Evolutionary conservation across 2,113 vertebrate species (phyloP).

Genomic region (Microcebus jonahi): DNA sequence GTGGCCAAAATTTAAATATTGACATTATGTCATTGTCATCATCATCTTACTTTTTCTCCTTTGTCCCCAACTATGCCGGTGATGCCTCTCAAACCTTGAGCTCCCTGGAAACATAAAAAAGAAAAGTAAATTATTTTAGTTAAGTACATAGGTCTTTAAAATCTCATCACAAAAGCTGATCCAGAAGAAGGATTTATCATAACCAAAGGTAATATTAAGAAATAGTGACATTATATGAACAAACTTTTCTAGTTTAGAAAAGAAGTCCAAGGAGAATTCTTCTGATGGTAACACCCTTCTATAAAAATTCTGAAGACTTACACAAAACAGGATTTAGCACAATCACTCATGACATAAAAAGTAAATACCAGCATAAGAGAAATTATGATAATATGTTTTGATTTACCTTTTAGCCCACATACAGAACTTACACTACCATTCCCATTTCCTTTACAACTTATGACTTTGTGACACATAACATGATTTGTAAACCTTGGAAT

Average conservation of each 20-base stretch:
- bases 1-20: background rate
- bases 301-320: background rate
- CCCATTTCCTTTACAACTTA: background rate
- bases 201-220: background rate
- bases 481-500: background rate
- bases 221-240: background rate
- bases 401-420: background rate
- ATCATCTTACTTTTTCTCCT: slow-evolving; percentile 91
- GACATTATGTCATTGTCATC: background rate
- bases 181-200: background rate
- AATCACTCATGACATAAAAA: background rate
- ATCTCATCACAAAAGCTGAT: background rate
- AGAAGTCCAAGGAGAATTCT: slow-evolving; percentile 15
- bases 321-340: background rate
- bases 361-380: background rate
- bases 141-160: background rate
- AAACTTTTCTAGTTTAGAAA: background rate
- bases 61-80: slow-evolving; percentile 92
- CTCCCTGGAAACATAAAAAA: slow-evolving; percentile 87
- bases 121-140: background rate
- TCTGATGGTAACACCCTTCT: background rate
- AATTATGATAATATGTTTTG: background rate
- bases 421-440: background rate
- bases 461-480: background rate
- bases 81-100: slow-evolving; percentile 93